Conservation (phyloP, 1,140 invertebrate genomes). For the Calephelis virginiensis region DNA sequence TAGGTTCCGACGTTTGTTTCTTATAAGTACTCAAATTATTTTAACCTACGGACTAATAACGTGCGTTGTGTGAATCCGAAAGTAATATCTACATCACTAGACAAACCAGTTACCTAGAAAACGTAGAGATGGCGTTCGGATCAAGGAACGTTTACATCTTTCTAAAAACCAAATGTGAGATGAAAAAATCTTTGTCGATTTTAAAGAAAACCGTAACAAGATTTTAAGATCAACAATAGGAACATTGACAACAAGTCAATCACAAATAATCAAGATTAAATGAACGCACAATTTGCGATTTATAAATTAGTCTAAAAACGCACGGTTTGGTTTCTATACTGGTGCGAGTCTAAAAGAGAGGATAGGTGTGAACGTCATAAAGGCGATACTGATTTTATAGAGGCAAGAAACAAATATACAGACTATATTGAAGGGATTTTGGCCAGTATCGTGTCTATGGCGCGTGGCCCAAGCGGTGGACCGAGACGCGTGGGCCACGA, state of each 20-base stretch:
- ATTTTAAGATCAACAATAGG: slow-evolving; percentile 74
- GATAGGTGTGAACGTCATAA: slow-evolving; percentile 51
- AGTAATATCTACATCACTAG: slow-evolving; percentile 24
- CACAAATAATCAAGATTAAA: slow-evolving; percentile 71
- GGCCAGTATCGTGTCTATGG: slow-evolving; percentile 32
- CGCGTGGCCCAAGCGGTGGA: slow-evolving; percentile 35
- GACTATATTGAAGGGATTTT: slow-evolving; percentile 11
- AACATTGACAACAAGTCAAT: slow-evolving; percentile 77
- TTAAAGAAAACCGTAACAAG: slow-evolving; percentile 75
- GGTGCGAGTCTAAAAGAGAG: slow-evolving; percentile 70
- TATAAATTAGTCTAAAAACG: slow-evolving; percentile 73
- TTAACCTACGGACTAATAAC: slow-evolving; percentile 72
- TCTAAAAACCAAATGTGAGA: slow-evolving; percentile 19
- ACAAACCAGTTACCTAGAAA: slow-evolving; percentile 32
- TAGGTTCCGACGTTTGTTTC: slow-evolving; percentile 77
- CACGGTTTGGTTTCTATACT: slow-evolving; percentile 71
- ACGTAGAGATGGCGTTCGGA: slow-evolving; percentile 40
- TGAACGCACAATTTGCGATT: slow-evolving; percentile 64
- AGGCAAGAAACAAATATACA: slow-evolving; percentile 20
- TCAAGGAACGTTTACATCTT: slow-evolving; percentile 45
- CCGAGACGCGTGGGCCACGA: slow-evolving; percentile 41
- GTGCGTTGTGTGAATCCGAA: slow-evolving; percentile 58
- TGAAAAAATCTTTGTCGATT: slow-evolving; percentile 73
- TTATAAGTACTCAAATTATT: slow-evolving; percentile 75
- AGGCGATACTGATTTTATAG: slow-evolving; percentile 35